Evolutionary conservation across 2,113 vertebrate genomes (phyloP).

Genomic region (Manacus vitellinus): DNA sequence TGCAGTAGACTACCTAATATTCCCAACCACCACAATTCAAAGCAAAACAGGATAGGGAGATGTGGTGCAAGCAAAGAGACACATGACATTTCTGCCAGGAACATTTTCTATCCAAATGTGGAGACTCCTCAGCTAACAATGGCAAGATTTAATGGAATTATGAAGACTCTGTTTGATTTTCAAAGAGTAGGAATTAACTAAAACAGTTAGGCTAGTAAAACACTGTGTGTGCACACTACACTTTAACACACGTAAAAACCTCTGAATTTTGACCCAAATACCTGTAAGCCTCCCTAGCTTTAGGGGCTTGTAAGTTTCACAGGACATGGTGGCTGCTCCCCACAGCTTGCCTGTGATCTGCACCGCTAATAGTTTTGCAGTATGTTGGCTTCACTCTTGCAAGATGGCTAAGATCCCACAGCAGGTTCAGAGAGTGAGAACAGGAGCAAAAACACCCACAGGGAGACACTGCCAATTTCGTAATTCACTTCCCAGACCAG

Average conservation of each 20-base stretch:
- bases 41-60: not conserved
- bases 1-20: not conserved
- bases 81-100: not conserved
- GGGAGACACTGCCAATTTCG: not conserved
- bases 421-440: not conserved
- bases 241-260: not conserved
- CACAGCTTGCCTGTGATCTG: not conserved
- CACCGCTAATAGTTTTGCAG: fast-evolving
- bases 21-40: not conserved
- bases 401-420: not conserved
- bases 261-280: not conserved
- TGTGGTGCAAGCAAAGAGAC: not conserved
- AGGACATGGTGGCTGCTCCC: not conserved
- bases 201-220: not conserved
- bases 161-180: not conserved
- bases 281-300: not conserved
- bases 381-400: not conserved
- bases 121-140: not conserved
- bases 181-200: not conserved
- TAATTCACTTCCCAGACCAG: not conserved
- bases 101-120: not conserved
- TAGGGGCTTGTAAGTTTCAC: not conserved
- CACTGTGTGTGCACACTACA: not conserved
- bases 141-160: not conserved
- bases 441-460: not conserved